Evolutionary conservation across 2,888 invertebrate species (phyloP).

Genomic region (Margaritifera margaritifera): DNA sequence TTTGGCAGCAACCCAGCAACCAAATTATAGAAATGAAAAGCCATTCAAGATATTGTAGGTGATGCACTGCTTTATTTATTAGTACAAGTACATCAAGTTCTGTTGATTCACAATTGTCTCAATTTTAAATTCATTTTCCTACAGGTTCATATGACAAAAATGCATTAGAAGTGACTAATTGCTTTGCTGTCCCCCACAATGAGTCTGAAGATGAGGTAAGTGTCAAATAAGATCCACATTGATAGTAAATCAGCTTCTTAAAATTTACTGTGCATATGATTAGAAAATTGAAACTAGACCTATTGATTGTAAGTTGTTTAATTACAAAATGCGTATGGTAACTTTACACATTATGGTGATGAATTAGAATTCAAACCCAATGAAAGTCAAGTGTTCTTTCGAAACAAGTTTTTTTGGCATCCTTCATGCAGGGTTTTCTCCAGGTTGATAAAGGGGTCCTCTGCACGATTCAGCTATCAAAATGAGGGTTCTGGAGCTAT

Average conservation of each 20-base stretch:
- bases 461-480: too few species aligned
- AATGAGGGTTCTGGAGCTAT: too few species aligned
- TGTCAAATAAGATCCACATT: neutral
- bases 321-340: neutral
- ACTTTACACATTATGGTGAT: too few species aligned
- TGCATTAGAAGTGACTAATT: constrained; percentile 96
- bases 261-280: neutral
- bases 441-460: too few species aligned
- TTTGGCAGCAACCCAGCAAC: too few species aligned
- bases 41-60: too few species aligned
- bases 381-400: too few species aligned
- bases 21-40: too few species aligned
- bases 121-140: constrained; percentile 43
- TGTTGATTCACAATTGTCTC: neutral
- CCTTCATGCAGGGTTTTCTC: too few species aligned
- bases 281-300: neutral
- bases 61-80: too few species aligned
- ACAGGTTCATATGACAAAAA: constrained; percentile 87
- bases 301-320: neutral
- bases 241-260: constrained; percentile 2
- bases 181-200: constrained; percentile 99
- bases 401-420: too few species aligned
- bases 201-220: constrained; percentile 89
- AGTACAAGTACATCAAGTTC: constrained; percentile 1
- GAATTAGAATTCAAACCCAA: too few species aligned